Evolutionary conservation across 2,797 vertebrate species (phyloP).

Genomic region (Synaphobranchus kaupii): DNA sequence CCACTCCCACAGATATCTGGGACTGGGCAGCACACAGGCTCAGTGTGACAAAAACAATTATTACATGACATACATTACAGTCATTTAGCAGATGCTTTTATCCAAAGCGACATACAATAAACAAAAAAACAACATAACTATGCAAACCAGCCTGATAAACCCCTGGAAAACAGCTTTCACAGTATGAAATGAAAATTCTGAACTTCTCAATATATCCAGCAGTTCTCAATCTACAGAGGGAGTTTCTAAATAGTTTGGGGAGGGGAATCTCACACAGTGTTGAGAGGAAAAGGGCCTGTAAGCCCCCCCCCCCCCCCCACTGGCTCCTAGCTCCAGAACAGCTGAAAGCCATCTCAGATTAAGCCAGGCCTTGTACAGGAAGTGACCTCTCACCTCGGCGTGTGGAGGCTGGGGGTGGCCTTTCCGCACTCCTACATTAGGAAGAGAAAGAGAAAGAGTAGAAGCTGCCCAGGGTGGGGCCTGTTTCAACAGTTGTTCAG

Average conservation of each 20-base stretch:
- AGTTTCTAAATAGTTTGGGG: background rate
- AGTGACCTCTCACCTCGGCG: slow-evolving; percentile 36
- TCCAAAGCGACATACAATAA: no score
- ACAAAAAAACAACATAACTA: background rate
- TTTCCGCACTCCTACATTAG: background rate
- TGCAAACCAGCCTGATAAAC: no score
- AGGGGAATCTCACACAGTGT: background rate
- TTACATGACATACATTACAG: no score
- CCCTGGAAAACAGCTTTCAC: no score
- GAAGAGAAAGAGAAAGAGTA: slow-evolving; percentile 1
- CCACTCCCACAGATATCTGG: no score
- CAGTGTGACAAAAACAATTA: background rate
- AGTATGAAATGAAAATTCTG: no score
- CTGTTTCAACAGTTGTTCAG: slow-evolving; percentile 18
- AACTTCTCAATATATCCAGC: background rate
- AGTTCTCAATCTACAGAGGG: background rate
- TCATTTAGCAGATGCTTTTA: no score
- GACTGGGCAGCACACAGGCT: no score
- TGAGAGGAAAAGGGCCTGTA: background rate
- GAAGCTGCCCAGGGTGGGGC: background rate
- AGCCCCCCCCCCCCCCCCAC: background rate
- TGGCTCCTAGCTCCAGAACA: background rate
- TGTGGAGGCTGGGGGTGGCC: slow-evolving; percentile 29
- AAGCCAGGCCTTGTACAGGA: slow-evolving; percentile 40
- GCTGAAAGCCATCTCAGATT: slow-evolving; percentile 26